These are phyloP conservation scores for Uloborus plumipes DNA, from an alignment of 2,888 invertebrate species.

Conservation along the genomic window DNA sequence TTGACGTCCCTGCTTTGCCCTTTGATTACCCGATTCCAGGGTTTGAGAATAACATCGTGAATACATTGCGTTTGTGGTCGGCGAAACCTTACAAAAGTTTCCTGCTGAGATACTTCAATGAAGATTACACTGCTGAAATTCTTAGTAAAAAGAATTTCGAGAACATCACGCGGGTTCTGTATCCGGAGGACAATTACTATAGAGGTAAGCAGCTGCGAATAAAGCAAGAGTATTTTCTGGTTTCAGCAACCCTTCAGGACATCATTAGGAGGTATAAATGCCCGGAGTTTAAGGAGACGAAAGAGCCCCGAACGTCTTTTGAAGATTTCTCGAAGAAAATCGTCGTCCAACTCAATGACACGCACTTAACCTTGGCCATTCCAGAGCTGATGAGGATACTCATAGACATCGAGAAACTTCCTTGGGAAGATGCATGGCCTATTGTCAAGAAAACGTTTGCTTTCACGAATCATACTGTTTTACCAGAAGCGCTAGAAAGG, in stretches of 20 bases:
- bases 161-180: constrained; percentile 96
- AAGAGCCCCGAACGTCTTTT: constrained; percentile 88
- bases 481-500: constrained; percentile 96
- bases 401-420: constrained; percentile 89
- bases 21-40: constrained; percentile 99
- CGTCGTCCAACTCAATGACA: constrained; percentile 98
- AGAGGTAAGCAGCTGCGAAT: constrained; percentile 97
- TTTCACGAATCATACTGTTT: constrained; percentile 99
- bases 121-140: constrained; percentile 98
- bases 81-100: constrained; percentile 97
- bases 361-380: constrained; percentile 97
- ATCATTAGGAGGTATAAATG: constrained; percentile 96
- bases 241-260: constrained; percentile 93
- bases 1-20: constrained; percentile 96
- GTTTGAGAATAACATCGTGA: constrained; percentile 97
- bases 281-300: constrained; percentile 90
- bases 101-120: constrained; percentile 96
- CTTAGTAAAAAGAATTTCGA: constrained; percentile 97
- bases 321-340: constrained; percentile 90
- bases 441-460: constrained; percentile 89
- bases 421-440: constrained; percentile 95
- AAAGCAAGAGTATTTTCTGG: constrained; percentile 99
- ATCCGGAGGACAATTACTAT: constrained; percentile 99
- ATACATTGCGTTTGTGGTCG: constrained; percentile 97
- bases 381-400: constrained; percentile 96